Evolutionary conservation across 2,797 vertebrate species (phyloP).

Genomic region (Potorous gilbertii): DNA sequence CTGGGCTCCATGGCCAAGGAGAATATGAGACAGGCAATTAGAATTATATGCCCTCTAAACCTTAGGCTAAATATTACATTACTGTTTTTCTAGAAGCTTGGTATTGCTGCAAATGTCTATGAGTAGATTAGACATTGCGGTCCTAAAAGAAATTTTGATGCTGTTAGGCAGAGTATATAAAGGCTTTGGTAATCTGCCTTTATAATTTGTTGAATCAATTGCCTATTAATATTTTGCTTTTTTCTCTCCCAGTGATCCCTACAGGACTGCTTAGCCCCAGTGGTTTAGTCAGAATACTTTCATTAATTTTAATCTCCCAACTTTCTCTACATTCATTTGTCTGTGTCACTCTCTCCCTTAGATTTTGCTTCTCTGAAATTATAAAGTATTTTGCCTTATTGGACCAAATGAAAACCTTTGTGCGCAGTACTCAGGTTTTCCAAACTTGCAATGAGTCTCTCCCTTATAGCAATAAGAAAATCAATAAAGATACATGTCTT

Average conservation of each 20-base stretch:
- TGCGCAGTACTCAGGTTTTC: neutral
- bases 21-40: neutral
- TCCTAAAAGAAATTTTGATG: neutral
- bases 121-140: neutral
- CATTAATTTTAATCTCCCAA: neutral
- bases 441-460: neutral
- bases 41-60: neutral
- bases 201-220: neutral
- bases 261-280: neutral
- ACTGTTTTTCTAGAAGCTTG: neutral
- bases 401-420: neutral
- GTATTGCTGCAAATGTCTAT: neutral
- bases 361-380: conserved; percentile 1
- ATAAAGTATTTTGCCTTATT: neutral
- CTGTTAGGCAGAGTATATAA: neutral
- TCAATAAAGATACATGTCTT: neutral
- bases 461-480: neutral
- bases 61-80: neutral
- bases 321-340: neutral
- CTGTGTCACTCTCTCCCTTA: neutral
- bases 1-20: neutral
- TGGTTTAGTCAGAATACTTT: neutral
- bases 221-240: neutral
- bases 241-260: neutral
- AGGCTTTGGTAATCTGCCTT: neutral